Percentiles rank a stretch among this genome's conserved stretches.
Evolutionary conservation across 2,113 vertebrate species (phyloP).

Genomic region (Elgaria multicarinata): DNA sequence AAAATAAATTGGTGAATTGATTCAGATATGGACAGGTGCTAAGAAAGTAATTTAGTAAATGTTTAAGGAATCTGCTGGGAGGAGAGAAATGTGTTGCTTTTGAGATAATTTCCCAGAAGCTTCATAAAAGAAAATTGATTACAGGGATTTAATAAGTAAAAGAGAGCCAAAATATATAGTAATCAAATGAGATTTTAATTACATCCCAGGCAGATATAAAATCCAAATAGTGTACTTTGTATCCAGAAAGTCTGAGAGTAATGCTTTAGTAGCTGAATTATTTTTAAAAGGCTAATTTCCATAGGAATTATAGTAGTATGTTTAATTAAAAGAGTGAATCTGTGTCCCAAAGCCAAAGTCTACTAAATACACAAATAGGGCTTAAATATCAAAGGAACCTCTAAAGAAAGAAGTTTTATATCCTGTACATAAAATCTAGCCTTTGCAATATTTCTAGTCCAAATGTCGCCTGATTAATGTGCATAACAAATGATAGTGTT

Average conservation of each 20-base stretch:
- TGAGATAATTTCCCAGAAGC: constrained; percentile 88
- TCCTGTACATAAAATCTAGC: constrained; percentile 57
- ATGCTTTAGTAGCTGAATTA: constrained; percentile 74
- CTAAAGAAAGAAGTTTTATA: constrained; percentile 62
- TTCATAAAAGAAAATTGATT: constrained; percentile 88
- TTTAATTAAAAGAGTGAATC: constrained; percentile 80
- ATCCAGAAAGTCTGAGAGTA: constrained; percentile 76
- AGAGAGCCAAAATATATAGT: constrained; percentile 80
- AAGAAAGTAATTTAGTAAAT: constrained; percentile 80
- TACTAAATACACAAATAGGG: constrained; percentile 66
- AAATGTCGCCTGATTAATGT: constrained; percentile 41
- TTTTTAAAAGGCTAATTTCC: constrained; percentile 80
- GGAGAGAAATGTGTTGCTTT: constrained; percentile 81
- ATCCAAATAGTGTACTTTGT: constrained; percentile 75
- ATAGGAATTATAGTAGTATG: constrained; percentile 75
- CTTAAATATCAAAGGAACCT: constrained; percentile 61
- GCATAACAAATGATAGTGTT: constrained; percentile 49
- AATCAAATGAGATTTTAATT: constrained; percentile 87
- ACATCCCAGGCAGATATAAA: constrained; percentile 81
- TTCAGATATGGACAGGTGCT: constrained; percentile 81
- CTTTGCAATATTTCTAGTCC: constrained; percentile 51
- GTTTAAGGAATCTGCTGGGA: constrained; percentile 79
- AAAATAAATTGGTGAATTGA: constrained; percentile 78
- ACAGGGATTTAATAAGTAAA: constrained; percentile 81
- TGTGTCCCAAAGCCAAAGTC: constrained; percentile 62